Evolutionary conservation across 1,140 invertebrate genomes (phyloP), one percentile per base, ranked within the genome.

Genomic region (Trichomalopsis sarcophagae): DNA sequence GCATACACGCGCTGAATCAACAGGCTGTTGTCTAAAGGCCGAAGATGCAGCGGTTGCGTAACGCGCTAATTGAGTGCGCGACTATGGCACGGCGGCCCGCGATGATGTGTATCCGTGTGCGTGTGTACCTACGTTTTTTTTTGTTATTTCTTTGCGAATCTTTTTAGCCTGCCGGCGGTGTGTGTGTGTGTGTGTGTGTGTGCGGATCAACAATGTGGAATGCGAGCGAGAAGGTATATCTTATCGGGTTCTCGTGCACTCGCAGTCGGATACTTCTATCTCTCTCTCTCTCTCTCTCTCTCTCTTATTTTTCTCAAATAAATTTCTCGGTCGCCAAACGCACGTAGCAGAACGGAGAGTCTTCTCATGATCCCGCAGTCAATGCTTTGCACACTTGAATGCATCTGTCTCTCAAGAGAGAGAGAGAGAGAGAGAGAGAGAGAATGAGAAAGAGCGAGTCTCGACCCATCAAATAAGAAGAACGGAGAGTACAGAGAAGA

Each of bases 401-500:
- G 55, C 55, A 21, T 62, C 55, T 62, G 14, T 62, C 55, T 62
- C 21, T 62, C 55, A n/a, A 62, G 55, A 9, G 55, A n/a, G 14
- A n/a, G 21, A n/a, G 55, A n/a, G 5, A 33, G 27, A 71, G 27
- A 33, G 11, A 71, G 69, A 62, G 55, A n/a, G 21, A 62, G 14
- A 62, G 6, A 62, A 21, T 21, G 17, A 33, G 6, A 62, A 21
- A 7, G 17, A 33, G 27, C 0, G 69, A 62, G 55, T 21, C 21
- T n/a, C 17, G 55, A 62, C 55, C 17, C 21, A n/a, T 62, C 21
- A 62, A 62, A 62, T 21, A 62, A n/a, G 55, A 55, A 44, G 40
- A 62, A 62, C 55, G n/a, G 55, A 62, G 55, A 71, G 69, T 71
- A 71, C 17, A 71, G 10, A 71, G 30, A 69, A 71, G 69, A 33